These are phyloP conservation scores for Trypoxylus dichotomus DNA, from an alignment of 1,140 invertebrate genomes.

Conservation along the genomic window DNA sequence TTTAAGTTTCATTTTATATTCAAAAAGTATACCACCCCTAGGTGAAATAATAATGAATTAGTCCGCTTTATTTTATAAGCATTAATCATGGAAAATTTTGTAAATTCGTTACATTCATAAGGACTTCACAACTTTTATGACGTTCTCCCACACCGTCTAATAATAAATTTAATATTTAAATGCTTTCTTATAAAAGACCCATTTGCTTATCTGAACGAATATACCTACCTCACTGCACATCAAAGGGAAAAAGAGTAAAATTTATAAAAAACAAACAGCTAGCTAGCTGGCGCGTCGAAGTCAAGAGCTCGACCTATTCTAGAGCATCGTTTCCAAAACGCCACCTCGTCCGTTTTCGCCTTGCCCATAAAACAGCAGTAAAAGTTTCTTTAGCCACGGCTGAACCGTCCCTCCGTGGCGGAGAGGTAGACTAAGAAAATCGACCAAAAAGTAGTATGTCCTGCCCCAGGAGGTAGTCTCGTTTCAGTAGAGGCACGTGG, in stretches of 20 bases:
- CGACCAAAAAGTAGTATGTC: constrained; percentile 33
- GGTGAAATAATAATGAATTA: too few species aligned
- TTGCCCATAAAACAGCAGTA: constrained; percentile 12
- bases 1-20: too few species aligned
- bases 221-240: background rate
- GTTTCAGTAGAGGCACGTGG: constrained; percentile 39
- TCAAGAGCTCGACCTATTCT: constrained; percentile 8
- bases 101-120: background rate
- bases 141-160: background rate
- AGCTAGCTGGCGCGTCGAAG: background rate
- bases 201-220: background rate
- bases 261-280: background rate
- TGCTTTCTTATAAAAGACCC: background rate
- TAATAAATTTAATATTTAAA: background rate
- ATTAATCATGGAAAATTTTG: background rate
- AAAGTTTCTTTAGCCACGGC: constrained; percentile 3
- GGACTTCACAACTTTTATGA: too few species aligned
- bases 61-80: background rate
- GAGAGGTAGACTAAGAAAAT: constrained; percentile 25
- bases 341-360: background rate
- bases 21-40: too few species aligned
- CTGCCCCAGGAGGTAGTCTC: constrained; percentile 42
- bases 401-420: background rate
- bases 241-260: background rate
- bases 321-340: background rate